Percentiles rank a stretch among this genome's conserved stretches.
phyloP scores from a whole-genome alignment of 2,797 vertebrate genomes.

The Gymnothorax reevesii region DNA sequence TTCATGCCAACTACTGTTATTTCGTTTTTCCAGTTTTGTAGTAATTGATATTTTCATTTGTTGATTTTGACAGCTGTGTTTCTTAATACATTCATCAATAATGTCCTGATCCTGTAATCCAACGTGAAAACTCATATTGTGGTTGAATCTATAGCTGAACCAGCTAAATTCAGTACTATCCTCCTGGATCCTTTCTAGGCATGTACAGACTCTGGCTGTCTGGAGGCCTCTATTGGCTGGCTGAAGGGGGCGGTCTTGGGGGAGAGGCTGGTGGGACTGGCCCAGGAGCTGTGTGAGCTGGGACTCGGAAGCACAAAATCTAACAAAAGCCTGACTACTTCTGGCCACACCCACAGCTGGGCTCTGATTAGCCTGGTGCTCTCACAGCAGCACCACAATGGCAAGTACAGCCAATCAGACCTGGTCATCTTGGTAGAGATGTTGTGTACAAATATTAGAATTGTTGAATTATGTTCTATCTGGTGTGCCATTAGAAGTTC shows the following conservation, averaged over 20 bases:
- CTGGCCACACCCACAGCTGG: constrained; percentile 78
- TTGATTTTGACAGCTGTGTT: too few relatives aligned
- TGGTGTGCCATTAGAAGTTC: too few relatives aligned
- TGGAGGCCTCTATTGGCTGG: constrained; percentile 80
- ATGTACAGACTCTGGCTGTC: constrained; percentile 73
- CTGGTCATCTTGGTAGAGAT: too few relatives aligned
- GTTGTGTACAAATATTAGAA: too few relatives aligned
- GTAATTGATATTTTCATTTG: too few relatives aligned
- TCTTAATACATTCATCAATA: too few relatives aligned
- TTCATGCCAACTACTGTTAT: background rate
- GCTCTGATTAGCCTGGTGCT: constrained; percentile 86
- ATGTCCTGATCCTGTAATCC: too few relatives aligned
- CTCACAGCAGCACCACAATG: constrained; percentile 83
- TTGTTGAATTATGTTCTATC: too few relatives aligned
- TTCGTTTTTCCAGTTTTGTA: background rate
- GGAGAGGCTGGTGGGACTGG: constrained; percentile 80
- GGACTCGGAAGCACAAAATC: constrained; percentile 56
- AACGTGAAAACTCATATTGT: too few relatives aligned
- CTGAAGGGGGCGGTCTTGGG: constrained; percentile 88
- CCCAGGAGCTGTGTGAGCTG: constrained; percentile 79
- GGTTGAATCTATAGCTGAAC: too few relatives aligned
- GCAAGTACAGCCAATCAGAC: constrained; percentile 61
- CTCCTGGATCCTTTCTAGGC: constrained; percentile 67
- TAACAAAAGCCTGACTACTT: constrained; percentile 43
- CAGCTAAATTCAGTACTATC: too few relatives aligned